phyloP scores from a whole-genome alignment of 2,797 vertebrate genomes.

The Cephalopachus bancanus region DNA sequence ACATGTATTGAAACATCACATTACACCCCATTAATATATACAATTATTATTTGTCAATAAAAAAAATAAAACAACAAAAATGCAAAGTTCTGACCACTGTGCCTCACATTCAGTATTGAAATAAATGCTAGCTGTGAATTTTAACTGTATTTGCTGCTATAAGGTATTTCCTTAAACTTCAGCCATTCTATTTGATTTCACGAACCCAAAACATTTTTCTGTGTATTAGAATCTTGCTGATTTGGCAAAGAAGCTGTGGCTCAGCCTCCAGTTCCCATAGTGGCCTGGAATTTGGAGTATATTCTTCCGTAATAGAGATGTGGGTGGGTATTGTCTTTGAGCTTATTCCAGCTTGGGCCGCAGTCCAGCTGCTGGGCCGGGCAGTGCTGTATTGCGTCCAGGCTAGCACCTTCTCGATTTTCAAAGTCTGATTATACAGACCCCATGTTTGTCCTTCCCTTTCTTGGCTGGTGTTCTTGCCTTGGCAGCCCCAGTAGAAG shows the following conservation, averaged over 20 bases:
- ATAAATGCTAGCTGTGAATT: background rate
- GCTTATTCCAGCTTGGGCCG: background rate
- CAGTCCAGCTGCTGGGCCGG: background rate
- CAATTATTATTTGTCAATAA: background rate
- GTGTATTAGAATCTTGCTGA: background rate
- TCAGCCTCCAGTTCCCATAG: background rate
- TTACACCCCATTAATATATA: background rate
- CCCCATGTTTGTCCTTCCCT: conserved; percentile 33
- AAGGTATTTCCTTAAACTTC: conserved; percentile 17
- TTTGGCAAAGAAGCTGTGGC: background rate
- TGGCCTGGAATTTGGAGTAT: background rate
- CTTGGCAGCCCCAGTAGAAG: conserved; percentile 15
- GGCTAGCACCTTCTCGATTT: conserved; percentile 57
- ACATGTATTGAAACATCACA: background rate
- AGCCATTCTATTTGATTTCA: background rate
- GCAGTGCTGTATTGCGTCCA: background rate
- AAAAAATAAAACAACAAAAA: background rate
- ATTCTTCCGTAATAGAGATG: background rate
- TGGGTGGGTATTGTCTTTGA: conserved; percentile 3
- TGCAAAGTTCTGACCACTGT: background rate
- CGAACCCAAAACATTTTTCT: background rate
- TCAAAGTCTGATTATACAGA: conserved; percentile 60
- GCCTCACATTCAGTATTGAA: background rate
- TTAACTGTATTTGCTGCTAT: background rate
- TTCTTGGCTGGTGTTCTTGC: conserved; percentile 58